phyloP scores from a whole-genome alignment of 2,113 vertebrate species.

The Arenaria interpres region DNA sequence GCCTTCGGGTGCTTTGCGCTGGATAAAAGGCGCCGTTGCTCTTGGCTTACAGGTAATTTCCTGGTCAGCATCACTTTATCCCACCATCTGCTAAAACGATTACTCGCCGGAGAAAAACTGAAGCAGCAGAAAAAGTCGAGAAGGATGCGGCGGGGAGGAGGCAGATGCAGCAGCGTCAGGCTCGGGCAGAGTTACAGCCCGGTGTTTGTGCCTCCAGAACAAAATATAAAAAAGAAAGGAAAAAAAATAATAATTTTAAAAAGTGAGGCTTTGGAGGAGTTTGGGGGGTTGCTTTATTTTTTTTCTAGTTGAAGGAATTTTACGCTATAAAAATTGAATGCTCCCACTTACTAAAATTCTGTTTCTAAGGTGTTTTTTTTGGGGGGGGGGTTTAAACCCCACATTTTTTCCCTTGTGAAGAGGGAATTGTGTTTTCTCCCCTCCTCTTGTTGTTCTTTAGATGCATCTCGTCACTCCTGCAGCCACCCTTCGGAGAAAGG shows the following conservation, averaged over 20 bases:
- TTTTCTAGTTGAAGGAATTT: not conserved
- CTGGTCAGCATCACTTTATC: conserved; percentile 38
- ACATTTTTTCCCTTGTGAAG: not conserved
- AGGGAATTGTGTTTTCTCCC: not conserved
- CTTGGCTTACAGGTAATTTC: conserved; percentile 1
- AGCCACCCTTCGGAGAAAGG: not conserved
- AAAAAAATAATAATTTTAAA: not conserved
- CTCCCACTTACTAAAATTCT: not conserved
- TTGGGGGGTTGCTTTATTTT: not conserved
- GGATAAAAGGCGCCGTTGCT: not conserved
- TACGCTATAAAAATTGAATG: not conserved
- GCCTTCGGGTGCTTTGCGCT: not conserved
- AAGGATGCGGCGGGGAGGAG: not conserved
- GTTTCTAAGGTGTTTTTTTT: not conserved
- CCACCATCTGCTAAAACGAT: conserved; percentile 28
- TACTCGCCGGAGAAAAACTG: not conserved
- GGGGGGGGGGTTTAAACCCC: not conserved
- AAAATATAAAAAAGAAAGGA: not conserved
- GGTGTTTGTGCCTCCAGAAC: not conserved
- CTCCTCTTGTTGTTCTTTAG: not conserved
- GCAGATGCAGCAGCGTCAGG: not conserved
- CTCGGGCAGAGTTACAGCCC: not conserved
- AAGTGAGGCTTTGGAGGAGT: not conserved
- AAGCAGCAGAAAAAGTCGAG: conserved; percentile 11
- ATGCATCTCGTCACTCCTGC: not conserved